Base-by-base conservation (phyloP, 1,140 invertebrate genomes). In the Cotesia typhae region DNA sequence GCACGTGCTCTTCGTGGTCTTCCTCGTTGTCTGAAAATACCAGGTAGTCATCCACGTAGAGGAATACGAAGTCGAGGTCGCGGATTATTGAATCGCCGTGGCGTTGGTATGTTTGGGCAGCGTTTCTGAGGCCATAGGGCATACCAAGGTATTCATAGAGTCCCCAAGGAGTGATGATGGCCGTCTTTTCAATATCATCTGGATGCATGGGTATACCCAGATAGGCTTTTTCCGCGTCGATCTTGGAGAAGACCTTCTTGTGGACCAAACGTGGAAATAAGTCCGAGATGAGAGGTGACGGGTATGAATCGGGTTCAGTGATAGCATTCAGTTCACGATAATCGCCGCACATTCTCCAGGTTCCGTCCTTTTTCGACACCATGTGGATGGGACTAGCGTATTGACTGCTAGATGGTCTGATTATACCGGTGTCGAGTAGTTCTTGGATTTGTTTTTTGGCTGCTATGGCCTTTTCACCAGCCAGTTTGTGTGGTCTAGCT, bases 201-300 rank as follows among this genome's bases (percentile, higher is more conserved):
- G 71, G 35, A 12, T 77, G 75, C 3, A 88, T 66, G 10, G 73
- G 69, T 5, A 89, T 75, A 72, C 89, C 87, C 75, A 81, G 83
- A 73, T 85, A 89, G 0, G 86, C 87, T n/a, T 74, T 76, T 0
- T 64, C 65, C 3, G 87, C 57, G 77, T 89, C 87, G 1, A 89
- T 65, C 0, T 78, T 74, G 2, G 78, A 74, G 67, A 88, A 87
- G 52, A 77, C 78, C 7, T 67, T 75, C 7, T 77, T 51, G 0
- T 79, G 79, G 1, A 59, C 66, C 9, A 88, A 38, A 3, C 59
- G 69, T 69, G 83, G 77, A 17, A 87, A 71, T 12, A 74, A 70
- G 55, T 87, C 83, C 51, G 87, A 17, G 4, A 76, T 69, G 57
- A 51, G 36, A 1, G 78, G 77, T 3, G 83, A 60, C 57, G 78